Base-by-base conservation (phyloP, 2,797 vertebrate species). In the Diceros bicornis region DNA sequence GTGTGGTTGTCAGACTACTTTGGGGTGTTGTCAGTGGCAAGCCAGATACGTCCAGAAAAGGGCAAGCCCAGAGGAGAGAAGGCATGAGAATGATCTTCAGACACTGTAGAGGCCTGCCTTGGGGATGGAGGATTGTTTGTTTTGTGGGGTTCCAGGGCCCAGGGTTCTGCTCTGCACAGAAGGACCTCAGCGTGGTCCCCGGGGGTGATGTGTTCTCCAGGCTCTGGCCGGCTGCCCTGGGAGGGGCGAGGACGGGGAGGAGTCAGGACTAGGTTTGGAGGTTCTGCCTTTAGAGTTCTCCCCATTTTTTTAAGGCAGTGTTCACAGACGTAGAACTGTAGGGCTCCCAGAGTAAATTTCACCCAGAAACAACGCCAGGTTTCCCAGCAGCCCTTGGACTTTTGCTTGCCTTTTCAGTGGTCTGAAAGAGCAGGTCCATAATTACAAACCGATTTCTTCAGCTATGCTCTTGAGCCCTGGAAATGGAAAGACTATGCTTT, bases 381-480 rank as follows among this genome's bases (percentile, higher is more conserved):
- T 94, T 92, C 23, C 57, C 81, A 72, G 83, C 41, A 32, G 20
- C 79, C 6, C 37, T 89, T 75, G 75, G 41, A 59, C 44, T 92
- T 86, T 25, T 77, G 71, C 41, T 94, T 69, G 18, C 13, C 37
- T 32, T 72, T 61, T 4, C 68, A 34, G 21, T 23, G 8, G 11
- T 91, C 52, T 86, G 23, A 79, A 69, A 87, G 69, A 91, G 64
- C 59, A 85, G n/a, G 81, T 79, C 84, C 20, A 1, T 94, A 77
- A 85, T 92, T 69, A 90, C 14, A 44, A 9, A 47, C 32, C 55
- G 90, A 86, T 84, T 96, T 91, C 64, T 91, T 93, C 90, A 93
- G 94, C 81, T 92, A 69, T 75, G 75, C 34, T 59, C 68, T 93
- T 88, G 90, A 68, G 85, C 47, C 32, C 69, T 96, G 79, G 47